Evolutionary conservation across 2,113 vertebrate species (phyloP), one percentile per base, ranked within the genome.

Genomic region (Helogale parvula): DNA sequence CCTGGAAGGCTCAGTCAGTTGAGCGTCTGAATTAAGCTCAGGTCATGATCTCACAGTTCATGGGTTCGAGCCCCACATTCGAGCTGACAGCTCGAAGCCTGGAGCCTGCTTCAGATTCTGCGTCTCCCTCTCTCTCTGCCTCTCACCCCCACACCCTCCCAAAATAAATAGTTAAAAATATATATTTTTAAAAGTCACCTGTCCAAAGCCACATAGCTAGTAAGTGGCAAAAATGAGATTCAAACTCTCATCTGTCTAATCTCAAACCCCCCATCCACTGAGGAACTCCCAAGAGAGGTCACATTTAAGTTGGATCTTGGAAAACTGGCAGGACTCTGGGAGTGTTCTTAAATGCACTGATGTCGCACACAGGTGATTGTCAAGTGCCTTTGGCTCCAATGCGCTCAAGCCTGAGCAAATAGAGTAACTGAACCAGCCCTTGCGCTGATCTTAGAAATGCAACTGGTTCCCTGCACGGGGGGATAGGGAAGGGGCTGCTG

Each of bases 201-300:
- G 50, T 72, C 63, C 66, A 35, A 81, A n/a, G 50, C 50, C 16
- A 11, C 5, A 1, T 60, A 41, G n/a, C 71, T 5, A 60, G 17
- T 14, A 92, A 92, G n/a, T 57, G 60, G 68, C 85, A 82, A 66
- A 72, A 79, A 14, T 54, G 72, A 96, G 50, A 94, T 65, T 47
- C 35, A 86, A 41, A 84, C 17, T 79, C 52, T 31, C 1, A 33
- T 66, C 41, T 38, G 14, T 54, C 41, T 65, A 66, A 89, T 9
- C 47, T 25, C 29, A 54, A 60, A 52, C 10, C 27, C 17, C 8
- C 19, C 76, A 69, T 79, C 69, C 65, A 27, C 77, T 29, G 3
- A 41, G 63, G 47, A 47, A 84, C 12, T 21, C 33, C 33, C 27
- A 29, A 17, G 16, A 7, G 7, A 54, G 31, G 27, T 85, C 71